Percentiles rank a stretch among this genome's conserved stretches.
Conservation (phyloP, 2,888 invertebrate genomes). For the Teleogryllus oceanicus region DNA sequence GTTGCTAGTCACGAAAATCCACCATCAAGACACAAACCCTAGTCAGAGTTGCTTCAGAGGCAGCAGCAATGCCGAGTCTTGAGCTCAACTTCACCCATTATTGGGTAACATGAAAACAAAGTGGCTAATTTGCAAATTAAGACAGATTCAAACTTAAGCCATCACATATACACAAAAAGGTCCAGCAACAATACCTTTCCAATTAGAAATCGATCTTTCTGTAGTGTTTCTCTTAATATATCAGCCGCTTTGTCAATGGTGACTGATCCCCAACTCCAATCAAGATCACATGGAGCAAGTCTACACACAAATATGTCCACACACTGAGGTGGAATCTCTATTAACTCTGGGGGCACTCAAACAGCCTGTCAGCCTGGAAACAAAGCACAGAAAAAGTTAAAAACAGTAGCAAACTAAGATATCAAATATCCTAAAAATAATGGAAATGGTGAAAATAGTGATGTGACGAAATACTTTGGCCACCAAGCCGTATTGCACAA, state of each 20-base stretch:
- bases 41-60: no score
- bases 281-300: constrained; percentile 20
- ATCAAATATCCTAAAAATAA: no score
- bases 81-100: no score
- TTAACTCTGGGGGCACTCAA: not conserved
- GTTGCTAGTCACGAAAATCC: no score
- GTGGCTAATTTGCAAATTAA: not conserved
- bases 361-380: not conserved
- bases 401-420: no score
- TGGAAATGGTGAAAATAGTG: no score
- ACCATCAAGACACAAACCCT: no score
- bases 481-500: no score
- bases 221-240: not conserved
- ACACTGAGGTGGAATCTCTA: not conserved
- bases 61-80: no score
- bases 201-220: not conserved
- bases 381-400: no score
- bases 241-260: not conserved
- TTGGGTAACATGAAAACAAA: no score
- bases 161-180: not conserved
- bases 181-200: not conserved
- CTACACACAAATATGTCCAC: not conserved
- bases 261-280: constrained; percentile 20
- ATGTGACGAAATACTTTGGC: no score
- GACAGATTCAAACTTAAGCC: not conserved